phyloP scores from a whole-genome alignment of 2,888 invertebrate species.

The Philhelius pedissequus region DNA sequence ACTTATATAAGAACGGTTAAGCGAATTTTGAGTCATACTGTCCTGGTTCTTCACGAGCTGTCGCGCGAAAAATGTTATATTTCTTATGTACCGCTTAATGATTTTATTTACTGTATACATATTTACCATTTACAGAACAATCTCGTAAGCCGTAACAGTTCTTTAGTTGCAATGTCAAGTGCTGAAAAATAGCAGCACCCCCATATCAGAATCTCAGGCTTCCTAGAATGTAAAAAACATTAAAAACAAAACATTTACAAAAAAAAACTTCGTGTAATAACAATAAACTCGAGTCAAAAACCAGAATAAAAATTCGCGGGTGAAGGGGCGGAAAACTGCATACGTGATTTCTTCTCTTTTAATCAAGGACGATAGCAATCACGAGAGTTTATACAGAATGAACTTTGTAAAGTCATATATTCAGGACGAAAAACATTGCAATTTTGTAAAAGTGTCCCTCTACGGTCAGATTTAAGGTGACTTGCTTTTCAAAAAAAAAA shows the following conservation, averaged over 20 bases:
- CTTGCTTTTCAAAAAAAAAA: neutral
- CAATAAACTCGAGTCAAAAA: neutral
- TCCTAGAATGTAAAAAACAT: neutral
- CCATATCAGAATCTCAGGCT: too few relatives aligned
- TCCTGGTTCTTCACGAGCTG: too few relatives aligned
- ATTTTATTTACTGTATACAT: too few relatives aligned
- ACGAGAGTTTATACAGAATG: neutral
- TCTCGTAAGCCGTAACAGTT: too few relatives aligned
- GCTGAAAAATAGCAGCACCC: too few relatives aligned
- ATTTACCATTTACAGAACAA: too few relatives aligned
- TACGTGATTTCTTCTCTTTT: neutral
- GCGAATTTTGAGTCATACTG: too few relatives aligned
- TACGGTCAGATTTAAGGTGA: constrained; percentile 15
- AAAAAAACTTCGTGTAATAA: neutral
- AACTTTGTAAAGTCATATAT: neutral
- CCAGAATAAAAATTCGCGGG: neutral
- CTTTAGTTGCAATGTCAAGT: too few relatives aligned
- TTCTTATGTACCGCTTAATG: too few relatives aligned
- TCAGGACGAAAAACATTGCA: neutral
- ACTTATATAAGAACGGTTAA: too few relatives aligned
- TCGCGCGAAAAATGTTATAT: too few relatives aligned
- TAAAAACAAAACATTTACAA: neutral
- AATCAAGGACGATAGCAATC: neutral
- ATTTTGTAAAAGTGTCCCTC: neutral
- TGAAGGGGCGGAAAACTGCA: neutral